These are phyloP conservation scores for Acronicta leporina DNA, from an alignment of 2,888 invertebrate genomes.

Conservation along the genomic window DNA sequence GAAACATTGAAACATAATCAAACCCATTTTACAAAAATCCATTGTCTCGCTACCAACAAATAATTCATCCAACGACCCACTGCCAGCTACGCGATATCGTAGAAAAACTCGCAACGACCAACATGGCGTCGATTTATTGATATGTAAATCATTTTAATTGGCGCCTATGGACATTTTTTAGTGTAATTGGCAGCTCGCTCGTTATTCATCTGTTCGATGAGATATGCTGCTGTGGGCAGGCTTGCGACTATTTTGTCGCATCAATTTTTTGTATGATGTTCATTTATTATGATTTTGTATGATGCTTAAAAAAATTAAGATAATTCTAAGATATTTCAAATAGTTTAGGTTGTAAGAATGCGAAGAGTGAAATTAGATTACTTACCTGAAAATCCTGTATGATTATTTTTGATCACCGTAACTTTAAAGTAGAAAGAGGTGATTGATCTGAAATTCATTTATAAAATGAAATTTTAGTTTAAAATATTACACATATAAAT, in stretches of 20 bases:
- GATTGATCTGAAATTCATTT: no score
- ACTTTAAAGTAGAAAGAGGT: background rate
- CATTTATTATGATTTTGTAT: no score
- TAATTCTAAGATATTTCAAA: no score
- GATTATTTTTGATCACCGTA: no score
- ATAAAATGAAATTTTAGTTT: no score
- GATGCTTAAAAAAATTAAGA: no score
- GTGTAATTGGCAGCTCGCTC: conserved; percentile 85
- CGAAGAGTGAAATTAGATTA: no score
- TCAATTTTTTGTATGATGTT: background rate
- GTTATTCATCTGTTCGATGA: conserved; percentile 77
- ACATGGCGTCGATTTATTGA: conserved; percentile 83
- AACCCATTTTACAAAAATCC: conserved; percentile 27
- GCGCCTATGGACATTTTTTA: conserved; percentile 85
- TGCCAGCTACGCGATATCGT: conserved; percentile 55
- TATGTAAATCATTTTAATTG: conserved; percentile 89
- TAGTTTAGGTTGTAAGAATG: no score
- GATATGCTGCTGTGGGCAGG: conserved; percentile 53
- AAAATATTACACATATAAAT: no score
- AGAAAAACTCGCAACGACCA: conserved; percentile 55
- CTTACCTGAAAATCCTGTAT: no score
- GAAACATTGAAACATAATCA: background rate
- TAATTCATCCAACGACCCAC: conserved; percentile 54
- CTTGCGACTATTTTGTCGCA: conserved; percentile 37
- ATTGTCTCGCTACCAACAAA: conserved; percentile 39